A percentile compares a stretch with the other conserved stretches of the same genome.
Conservation (phyloP, 2,113 vertebrate species). For the Chloropsis cyanopogon region DNA sequence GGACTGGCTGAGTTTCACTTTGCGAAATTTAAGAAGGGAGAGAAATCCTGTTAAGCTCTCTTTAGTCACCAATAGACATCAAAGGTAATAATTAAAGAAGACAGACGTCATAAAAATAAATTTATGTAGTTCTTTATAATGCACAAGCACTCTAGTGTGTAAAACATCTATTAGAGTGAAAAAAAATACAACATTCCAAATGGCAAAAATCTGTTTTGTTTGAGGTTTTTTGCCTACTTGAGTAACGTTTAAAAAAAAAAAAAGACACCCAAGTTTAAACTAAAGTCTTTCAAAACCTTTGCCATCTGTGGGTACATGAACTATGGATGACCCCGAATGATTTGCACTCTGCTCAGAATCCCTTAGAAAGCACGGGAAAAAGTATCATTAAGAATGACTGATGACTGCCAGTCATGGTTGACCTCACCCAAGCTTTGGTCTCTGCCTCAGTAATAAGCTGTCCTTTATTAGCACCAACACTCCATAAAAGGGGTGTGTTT, state of each 20-base stretch:
- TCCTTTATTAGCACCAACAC: constrained; percentile 88
- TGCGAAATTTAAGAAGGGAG: constrained; percentile 83
- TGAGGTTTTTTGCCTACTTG: constrained; percentile 69
- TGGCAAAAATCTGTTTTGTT: constrained; percentile 62
- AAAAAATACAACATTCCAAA: constrained; percentile 71
- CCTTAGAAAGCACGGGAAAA: constrained; percentile 82
- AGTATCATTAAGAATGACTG: constrained; percentile 95
- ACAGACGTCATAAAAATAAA: constrained; percentile 85
- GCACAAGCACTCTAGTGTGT: constrained; percentile 75
- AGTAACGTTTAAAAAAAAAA: constrained; percentile 27
- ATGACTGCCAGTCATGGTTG: constrained; percentile 91
- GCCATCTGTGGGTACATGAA: constrained; percentile 95
- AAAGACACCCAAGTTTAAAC: constrained; percentile 78
- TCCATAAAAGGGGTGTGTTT: constrained; percentile 90
- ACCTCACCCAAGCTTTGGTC: constrained; percentile 88
- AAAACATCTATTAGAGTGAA: constrained; percentile 75
- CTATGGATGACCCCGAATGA: constrained; percentile 90
- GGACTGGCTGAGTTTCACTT: constrained; percentile 79
- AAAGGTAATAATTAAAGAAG: constrained; percentile 88
- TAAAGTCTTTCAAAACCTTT: constrained; percentile 84
- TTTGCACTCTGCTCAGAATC: constrained; percentile 87
- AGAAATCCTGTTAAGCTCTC: constrained; percentile 86
- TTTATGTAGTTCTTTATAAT: constrained; percentile 81
- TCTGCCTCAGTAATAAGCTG: constrained; percentile 88
- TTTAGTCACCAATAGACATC: constrained; percentile 88